A percentile compares a stretch with the other conserved stretches of the same genome.
Evolutionary conservation across 2,113 vertebrate species (phyloP).

Genomic region (Pituophis catenifer): DNA sequence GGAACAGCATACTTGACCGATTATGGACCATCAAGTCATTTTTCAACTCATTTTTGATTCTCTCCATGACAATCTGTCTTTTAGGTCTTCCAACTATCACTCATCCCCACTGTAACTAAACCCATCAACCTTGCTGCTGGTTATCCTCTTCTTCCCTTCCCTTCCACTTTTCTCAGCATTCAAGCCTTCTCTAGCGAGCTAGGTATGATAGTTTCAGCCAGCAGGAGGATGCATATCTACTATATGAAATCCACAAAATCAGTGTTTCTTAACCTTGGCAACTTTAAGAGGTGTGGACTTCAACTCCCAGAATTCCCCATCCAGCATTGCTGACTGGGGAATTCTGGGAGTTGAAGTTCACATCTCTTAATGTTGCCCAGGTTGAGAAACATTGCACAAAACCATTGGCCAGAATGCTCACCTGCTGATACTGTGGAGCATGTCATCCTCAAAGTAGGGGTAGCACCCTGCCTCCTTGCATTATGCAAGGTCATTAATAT

Average conservation of each 20-base stretch:
- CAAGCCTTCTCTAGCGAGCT: not conserved
- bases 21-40: not conserved
- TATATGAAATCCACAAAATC: not conserved
- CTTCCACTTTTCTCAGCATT: not conserved
- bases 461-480: too few species aligned
- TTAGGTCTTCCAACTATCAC: not conserved
- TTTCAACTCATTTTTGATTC: not conserved
- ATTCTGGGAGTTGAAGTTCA: too few species aligned
- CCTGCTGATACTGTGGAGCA: too few species aligned
- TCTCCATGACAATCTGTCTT: not conserved
- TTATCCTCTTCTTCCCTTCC: not conserved
- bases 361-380: too few species aligned
- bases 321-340: too few species aligned
- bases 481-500: too few species aligned
- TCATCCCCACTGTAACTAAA: too few species aligned
- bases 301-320: not conserved
- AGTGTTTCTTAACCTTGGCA: not conserved
- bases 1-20: not conserved
- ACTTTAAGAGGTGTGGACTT: not conserved
- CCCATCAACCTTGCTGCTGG: too few species aligned
- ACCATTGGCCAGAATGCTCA: too few species aligned
- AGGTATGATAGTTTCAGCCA: not conserved
- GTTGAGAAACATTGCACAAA: too few species aligned
- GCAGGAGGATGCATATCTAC: not conserved
- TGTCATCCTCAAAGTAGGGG: too few species aligned